phyloP scores from a whole-genome alignment of 2,797 vertebrate species.

The Argya squamiceps region DNA sequence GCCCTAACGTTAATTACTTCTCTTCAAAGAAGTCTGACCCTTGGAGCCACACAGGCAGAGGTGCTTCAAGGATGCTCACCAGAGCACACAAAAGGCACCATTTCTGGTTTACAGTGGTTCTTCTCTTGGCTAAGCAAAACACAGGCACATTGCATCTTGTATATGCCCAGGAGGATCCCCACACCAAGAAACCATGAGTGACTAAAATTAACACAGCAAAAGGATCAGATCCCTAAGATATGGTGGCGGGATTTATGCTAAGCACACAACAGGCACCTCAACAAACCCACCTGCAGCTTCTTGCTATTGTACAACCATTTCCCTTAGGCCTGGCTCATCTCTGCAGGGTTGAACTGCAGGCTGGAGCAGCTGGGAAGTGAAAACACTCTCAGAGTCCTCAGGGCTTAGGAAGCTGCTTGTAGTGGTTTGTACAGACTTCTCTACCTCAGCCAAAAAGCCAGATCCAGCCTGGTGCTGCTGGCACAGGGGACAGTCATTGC shows the following conservation, averaged over 20 bases:
- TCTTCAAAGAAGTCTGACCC: not conserved
- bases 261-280: not conserved
- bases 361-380: not conserved
- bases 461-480: not conserved
- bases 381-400: not conserved
- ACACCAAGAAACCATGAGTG: not conserved
- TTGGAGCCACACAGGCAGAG: not conserved
- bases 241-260: not conserved
- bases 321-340: not conserved
- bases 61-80: not conserved
- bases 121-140: not conserved
- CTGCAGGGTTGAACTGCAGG: not conserved
- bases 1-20: not conserved
- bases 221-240: not conserved
- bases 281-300: not conserved
- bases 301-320: not conserved
- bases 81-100: not conserved
- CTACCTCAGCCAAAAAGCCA: not conserved
- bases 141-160: not conserved
- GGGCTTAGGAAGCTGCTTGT: not conserved
- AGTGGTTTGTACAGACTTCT: not conserved
- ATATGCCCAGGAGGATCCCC: not conserved
- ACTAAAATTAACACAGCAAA: not conserved
- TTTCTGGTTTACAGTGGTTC: not conserved
- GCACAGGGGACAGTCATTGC: not conserved